Percentiles rank a stretch among this genome's conserved stretches.
Evolutionary conservation across 1,140 invertebrate species (phyloP).

Genomic region (Diplogasteroides magnus): DNA sequence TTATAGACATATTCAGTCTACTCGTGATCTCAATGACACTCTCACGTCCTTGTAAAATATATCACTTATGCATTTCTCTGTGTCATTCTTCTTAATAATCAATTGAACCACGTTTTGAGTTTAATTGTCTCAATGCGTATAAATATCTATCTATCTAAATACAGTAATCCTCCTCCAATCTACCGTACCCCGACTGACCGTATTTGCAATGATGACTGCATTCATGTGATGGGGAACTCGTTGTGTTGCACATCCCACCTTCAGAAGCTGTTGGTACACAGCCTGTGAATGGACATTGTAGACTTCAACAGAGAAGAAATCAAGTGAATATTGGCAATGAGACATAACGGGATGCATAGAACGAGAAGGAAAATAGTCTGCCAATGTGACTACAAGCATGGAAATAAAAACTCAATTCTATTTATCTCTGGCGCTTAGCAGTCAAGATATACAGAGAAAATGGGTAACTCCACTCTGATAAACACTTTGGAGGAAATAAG

Average conservation of each 20-base stretch:
- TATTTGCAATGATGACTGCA: slow-evolving; percentile 5
- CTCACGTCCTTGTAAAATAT: neutral
- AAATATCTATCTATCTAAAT: neutral
- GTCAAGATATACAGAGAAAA: too few species aligned
- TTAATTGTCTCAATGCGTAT: neutral
- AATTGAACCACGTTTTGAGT: neutral
- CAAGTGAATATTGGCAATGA: neutral
- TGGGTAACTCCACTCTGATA: too few species aligned
- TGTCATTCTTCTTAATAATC: neutral
- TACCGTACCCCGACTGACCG: neutral
- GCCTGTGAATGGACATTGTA: neutral
- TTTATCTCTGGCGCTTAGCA: too few species aligned
- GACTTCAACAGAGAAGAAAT: neutral
- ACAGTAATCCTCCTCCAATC: neutral
- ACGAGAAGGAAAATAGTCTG: too few species aligned
- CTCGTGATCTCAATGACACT: neutral
- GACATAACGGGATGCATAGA: neutral
- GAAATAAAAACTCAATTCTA: too few species aligned
- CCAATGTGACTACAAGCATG: too few species aligned
- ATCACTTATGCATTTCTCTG: neutral
- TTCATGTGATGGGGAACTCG: slow-evolving; percentile 8
- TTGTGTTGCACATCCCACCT: neutral
- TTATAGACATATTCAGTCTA: neutral
- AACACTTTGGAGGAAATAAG: neutral
- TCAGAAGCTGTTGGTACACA: slow-evolving; percentile 1